Conservation (phyloP, 2,113 vertebrate species). For the Psettodes erumei region DNA sequence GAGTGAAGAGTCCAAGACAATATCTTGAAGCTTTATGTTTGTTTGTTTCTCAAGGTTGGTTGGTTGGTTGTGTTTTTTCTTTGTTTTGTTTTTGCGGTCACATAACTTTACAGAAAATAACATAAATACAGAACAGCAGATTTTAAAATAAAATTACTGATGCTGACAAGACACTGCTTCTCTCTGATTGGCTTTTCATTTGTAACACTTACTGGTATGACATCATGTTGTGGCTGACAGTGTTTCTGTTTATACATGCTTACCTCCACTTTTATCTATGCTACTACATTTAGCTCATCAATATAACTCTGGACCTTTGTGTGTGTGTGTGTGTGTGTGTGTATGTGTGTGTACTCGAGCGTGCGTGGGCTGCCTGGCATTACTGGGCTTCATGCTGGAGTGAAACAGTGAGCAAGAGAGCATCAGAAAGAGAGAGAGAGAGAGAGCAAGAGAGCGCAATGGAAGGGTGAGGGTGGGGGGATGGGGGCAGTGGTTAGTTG, state of each 20-base stretch:
- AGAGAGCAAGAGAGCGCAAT: background rate
- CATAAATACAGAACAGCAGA: no score
- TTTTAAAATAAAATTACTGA: no score
- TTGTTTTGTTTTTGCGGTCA: background rate
- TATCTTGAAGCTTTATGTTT: no score
- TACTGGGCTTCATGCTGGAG: slow-evolving; percentile 56
- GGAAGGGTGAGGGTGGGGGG: background rate
- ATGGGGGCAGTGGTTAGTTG: slow-evolving; percentile 7
- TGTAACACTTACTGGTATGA: background rate
- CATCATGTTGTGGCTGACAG: slow-evolving; percentile 8
- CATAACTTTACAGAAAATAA: no score
- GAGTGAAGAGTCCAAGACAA: no score
- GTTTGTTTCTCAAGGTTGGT: no score
- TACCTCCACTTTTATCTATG: slow-evolving; percentile 29
- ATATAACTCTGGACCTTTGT: slow-evolving; percentile 22
- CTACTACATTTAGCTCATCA: slow-evolving; percentile 51
- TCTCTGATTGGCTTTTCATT: background rate
- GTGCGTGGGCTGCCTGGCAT: slow-evolving; percentile 45
- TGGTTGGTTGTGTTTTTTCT: background rate
- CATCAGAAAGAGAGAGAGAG: slow-evolving; percentile 3
- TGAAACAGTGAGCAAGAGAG: slow-evolving; percentile 19
- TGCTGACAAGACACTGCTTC: background rate
- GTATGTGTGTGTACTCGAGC: slow-evolving; percentile 15
- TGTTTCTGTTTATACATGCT: slow-evolving; percentile 61
- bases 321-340: slow-evolving; percentile 22